Evolutionary conservation across 1,140 invertebrate genomes (phyloP), one percentile per base, ranked within the genome.

Genomic region (Antheraea mylitta): DNA sequence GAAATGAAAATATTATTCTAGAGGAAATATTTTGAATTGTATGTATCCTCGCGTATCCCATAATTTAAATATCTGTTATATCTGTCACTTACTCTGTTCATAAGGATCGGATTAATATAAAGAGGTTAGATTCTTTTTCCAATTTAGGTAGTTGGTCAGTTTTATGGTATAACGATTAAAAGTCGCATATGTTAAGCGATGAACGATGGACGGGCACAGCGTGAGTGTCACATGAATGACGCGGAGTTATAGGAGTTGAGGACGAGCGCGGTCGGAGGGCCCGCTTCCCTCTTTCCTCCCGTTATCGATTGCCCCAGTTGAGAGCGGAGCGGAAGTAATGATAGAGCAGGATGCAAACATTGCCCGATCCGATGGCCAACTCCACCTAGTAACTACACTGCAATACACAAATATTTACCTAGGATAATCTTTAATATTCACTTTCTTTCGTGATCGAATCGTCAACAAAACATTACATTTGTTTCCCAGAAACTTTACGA

Each of bases 291-390:
- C 80, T 62, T 72, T 58, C 75, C 74, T 78, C 83, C 75, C 80
- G 76, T 79, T 91, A 90, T 91, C 87, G 87, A 91, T 91, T 91
- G 89, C 89, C 89, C 89, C 87, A 91, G 89, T 90, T 91, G 87
- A 88, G 89, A 91, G 89, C 83, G 79, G 83, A 83, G 80, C 87
- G 89, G 86, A 91, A 89, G 82, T 83, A 89, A 87, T 89, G 89
- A 89, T 89, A 89, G 89, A 91, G 86, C 85, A 82, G 83, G 89
- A 91, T 90, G 88, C 89, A 90, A 89, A 85, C 81, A 89, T 85
- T 86, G 83, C 80, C 82, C 86, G 83, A 89, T 81, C 79, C 77
- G 82, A 82, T 85, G 81, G 80, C 86, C 82, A 83, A 85, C 83
- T 85, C 80, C 71, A 85, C 76, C 78, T 83, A 80, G 77, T 78